phyloP scores from a whole-genome alignment of 2,797 vertebrate genomes.

The Hipposideros larvatus region DNA sequence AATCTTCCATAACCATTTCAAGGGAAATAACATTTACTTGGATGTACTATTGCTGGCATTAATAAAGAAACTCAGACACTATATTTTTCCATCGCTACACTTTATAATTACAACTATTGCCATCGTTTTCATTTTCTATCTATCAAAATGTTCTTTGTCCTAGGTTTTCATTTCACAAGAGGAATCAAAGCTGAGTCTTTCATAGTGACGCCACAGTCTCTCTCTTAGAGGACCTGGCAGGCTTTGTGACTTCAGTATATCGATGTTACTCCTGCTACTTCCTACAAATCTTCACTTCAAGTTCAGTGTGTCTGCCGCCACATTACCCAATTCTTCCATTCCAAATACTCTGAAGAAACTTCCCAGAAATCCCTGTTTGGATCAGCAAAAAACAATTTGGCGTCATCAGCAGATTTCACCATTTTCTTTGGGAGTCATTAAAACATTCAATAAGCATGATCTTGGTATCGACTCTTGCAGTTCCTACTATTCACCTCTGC shows the following conservation, averaged over 20 bases:
- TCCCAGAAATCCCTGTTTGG: conserved; percentile 79
- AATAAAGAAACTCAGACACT: conserved; percentile 40
- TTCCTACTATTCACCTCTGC: conserved; percentile 25
- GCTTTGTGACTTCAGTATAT: not conserved
- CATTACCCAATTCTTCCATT: conserved; percentile 75
- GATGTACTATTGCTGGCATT: not conserved
- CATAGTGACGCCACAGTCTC: not conserved
- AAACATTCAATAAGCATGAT: conserved; percentile 71
- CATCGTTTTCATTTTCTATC: conserved; percentile 12
- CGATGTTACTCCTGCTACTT: not conserved
- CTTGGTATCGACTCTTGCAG: conserved; percentile 46
- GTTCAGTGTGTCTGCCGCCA: conserved; percentile 32
- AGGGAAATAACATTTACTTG: not conserved
- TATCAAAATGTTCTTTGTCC: conserved; percentile 40
- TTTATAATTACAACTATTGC: conserved; percentile 47
- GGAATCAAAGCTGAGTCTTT: not conserved
- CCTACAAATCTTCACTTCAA: conserved; percentile 40
- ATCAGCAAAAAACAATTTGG: conserved; percentile 77
- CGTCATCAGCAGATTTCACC: conserved; percentile 78
- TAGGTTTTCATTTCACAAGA: conserved; percentile 38
- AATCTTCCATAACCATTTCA: not conserved
- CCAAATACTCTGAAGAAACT: conserved; percentile 76
- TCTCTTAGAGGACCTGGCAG: not conserved
- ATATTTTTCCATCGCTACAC: conserved; percentile 5
- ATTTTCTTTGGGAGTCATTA: conserved; percentile 75